phyloP scores from a whole-genome alignment of 2,888 invertebrate species.

The Zonitis immaculata region DNA sequence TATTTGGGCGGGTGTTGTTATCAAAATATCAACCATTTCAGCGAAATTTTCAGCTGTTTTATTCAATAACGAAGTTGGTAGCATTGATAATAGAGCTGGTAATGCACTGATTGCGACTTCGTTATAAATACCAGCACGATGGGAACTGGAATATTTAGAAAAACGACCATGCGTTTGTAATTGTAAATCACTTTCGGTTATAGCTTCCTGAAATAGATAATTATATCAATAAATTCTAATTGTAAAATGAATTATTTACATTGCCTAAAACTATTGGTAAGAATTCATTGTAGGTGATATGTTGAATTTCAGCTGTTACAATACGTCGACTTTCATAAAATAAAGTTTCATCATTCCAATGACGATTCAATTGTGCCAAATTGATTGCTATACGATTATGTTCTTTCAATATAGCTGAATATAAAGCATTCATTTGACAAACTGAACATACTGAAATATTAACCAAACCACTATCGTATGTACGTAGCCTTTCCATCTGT shows the following conservation, averaged over 20 bases:
- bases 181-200: conserved; percentile 59
- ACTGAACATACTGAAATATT: conserved; percentile 62
- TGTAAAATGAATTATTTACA: too few relatives aligned
- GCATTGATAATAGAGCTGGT: conserved; percentile 71
- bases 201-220: conserved; percentile 53
- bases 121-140: conserved; percentile 71
- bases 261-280: conserved; percentile 72
- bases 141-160: conserved; percentile 74
- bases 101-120: conserved; percentile 72
- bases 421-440: conserved; percentile 66
- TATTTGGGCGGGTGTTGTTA: conserved; percentile 60
- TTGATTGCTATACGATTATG: conserved; percentile 75
- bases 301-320: conserved; percentile 74
- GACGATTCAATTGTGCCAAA: conserved; percentile 64
- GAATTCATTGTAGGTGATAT: conserved; percentile 80
- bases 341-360: conserved; percentile 74
- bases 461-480: conserved; percentile 67
- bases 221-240: too few relatives aligned
- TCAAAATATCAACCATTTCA: conserved; percentile 57
- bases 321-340: conserved; percentile 73
- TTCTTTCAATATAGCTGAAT: conserved; percentile 67
- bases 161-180: conserved; percentile 67
- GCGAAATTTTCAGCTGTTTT: conserved; percentile 50
- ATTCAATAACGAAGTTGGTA: conserved; percentile 62
- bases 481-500: conserved; percentile 63